Base-by-base conservation (phyloP, 2,797 vertebrate genomes). In the Lates japonicus region DNA sequence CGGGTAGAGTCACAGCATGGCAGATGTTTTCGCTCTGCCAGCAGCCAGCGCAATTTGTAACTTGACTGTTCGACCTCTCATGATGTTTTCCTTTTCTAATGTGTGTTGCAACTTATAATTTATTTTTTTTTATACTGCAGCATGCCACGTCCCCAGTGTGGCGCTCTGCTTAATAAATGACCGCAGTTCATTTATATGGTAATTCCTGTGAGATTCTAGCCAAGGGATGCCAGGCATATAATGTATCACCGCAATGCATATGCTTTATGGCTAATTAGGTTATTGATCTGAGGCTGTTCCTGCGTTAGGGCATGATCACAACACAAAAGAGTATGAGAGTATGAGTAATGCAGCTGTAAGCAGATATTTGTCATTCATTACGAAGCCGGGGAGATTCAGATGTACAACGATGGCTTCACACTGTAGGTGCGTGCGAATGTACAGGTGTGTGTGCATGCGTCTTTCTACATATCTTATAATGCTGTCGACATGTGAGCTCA, bases 221-320 rank as follows among this genome's bases (percentile, higher is more conserved):
- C 90, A 93, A 90, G 78, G 67, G 76, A 89, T 91, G 92, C 80
- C 92, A 89, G 90, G 78, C 87, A 77, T 85, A 90, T 92, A 93
- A 93, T 91, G 87, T 87, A 93, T 93, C 86, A 80, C 87, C 57
- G 74, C 88, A 86, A 83, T 90, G 87, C 90, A 91, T 91, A 92
- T 92, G 91, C 90, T 91, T 93, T 91, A 92, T 92, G 90, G 90
- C 88, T 94, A 94, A 95, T 93, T 92, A 92, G 78, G 84, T 89
- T 91, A 94, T 94, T 93, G 93, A 94, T 94, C 90, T 84, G 80
- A 66, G 85, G 85, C 80, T 76, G 76, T 80, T 88, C 66, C 82
- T 59, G 81, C 78, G 42, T 91, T 74, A 83, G 84, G 84, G 75
- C 89, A 76, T 80, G 81, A 87, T 90, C 78, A 79, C 82, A 80